A percentile compares a stretch with the other conserved stretches of the same genome.
phyloP scores from a whole-genome alignment of 2,888 invertebrate species.

The Gymnocheta viridis region DNA sequence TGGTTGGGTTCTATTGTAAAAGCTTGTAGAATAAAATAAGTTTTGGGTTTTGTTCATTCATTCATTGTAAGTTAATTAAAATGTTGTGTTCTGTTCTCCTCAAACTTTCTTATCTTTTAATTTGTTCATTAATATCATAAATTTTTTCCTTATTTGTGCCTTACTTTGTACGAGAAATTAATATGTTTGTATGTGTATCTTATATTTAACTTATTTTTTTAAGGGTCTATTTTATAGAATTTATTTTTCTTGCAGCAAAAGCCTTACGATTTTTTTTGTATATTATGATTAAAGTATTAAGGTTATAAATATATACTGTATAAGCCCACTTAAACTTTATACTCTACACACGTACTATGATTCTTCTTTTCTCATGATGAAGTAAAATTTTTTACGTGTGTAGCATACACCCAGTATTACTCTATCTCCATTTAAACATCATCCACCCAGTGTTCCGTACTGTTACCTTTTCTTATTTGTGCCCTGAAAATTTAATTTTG shows the following conservation, averaged over 20 bases:
- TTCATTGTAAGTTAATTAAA: neutral
- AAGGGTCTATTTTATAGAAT: neutral
- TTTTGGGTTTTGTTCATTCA: neutral
- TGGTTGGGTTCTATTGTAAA: neutral
- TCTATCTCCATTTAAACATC: slow-evolving; percentile 21
- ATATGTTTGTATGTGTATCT: neutral
- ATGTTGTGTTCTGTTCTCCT: neutral
- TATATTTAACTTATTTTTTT: slow-evolving; percentile 23
- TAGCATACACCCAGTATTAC: slow-evolving; percentile 13
- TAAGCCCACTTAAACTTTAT: slow-evolving; percentile 64
- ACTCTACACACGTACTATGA: slow-evolving; percentile 20
- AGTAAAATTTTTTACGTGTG: slow-evolving; percentile 19
- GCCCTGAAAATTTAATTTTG: slow-evolving; percentile 41
- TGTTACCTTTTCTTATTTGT: neutral
- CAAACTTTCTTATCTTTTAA: neutral
- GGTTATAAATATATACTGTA: slow-evolving; percentile 72
- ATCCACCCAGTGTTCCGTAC: slow-evolving; percentile 30
- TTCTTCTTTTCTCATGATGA: neutral
- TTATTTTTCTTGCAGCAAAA: neutral
- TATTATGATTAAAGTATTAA: slow-evolving; percentile 76
- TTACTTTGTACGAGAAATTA: neutral
- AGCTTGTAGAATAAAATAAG: neutral
- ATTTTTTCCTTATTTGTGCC: neutral
- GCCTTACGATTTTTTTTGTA: neutral
- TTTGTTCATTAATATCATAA: neutral